These are phyloP conservation scores for Physocephala rufipes DNA, from an alignment of 2,888 invertebrate genomes.

Conservation along the genomic window DNA sequence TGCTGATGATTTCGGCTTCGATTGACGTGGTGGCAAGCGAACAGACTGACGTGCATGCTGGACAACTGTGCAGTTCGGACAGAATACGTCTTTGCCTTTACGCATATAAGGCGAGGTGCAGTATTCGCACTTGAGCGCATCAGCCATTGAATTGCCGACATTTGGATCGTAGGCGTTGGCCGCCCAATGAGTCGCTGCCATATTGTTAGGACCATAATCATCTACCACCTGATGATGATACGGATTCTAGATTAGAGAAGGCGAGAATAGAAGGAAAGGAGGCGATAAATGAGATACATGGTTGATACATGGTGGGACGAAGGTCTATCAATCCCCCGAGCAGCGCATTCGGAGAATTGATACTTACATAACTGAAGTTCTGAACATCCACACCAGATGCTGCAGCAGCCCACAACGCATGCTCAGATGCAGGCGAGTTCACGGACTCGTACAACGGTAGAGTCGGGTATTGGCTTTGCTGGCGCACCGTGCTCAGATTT, in stretches of 20 bases:
- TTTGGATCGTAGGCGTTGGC: slow-evolving; percentile 52
- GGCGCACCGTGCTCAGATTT: slow-evolving; percentile 58
- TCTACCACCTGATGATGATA: slow-evolving; percentile 62
- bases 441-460: slow-evolving; percentile 56
- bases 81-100: slow-evolving; percentile 55
- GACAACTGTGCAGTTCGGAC: slow-evolving; percentile 50
- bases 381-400: slow-evolving; percentile 54
- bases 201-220: slow-evolving; percentile 56
- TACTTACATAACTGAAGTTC: slow-evolving; percentile 58
- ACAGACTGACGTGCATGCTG: slow-evolving; percentile 44
- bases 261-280: slow-evolving; percentile 16
- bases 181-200: slow-evolving; percentile 54
- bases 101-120: slow-evolving; percentile 54
- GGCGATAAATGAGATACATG: too few species aligned
- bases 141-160: slow-evolving; percentile 43
- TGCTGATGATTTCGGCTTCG: slow-evolving; percentile 60
- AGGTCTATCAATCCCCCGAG: too few species aligned
- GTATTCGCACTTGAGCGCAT: slow-evolving; percentile 56
- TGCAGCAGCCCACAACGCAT: slow-evolving; percentile 53
- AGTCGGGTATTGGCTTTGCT: slow-evolving; percentile 54
- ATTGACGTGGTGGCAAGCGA: slow-evolving; percentile 57
- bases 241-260: slow-evolving; percentile 51
- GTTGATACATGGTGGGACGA: too few species aligned
- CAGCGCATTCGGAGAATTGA: background rate
- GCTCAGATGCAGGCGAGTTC: slow-evolving; percentile 51